Base-by-base conservation (phyloP, 2,113 vertebrate species). In the Ramphastos sulfuratus region DNA sequence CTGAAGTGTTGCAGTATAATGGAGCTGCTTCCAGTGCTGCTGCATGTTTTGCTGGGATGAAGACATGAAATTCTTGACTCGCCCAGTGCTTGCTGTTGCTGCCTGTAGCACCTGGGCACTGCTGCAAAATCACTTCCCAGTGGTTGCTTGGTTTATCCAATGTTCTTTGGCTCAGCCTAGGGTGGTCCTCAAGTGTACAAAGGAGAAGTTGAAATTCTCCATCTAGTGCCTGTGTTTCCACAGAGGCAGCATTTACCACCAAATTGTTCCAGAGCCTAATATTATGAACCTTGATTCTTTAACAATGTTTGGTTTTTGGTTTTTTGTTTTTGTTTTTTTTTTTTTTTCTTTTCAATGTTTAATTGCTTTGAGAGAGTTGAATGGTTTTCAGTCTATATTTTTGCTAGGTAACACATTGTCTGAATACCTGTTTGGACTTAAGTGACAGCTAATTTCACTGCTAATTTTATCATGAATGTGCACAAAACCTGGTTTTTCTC, bases 21-120 rank as follows among this genome's bases (percentile, higher is more conserved):
- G 30, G 66, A 66, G 71, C 61, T 67, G 65, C 77, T 85, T 80
- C 54, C 28, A 73, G 55, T 60, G 23, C 19, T 1, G 4, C 84
- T 83, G 64, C 35, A 1, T 21, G 11, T 48, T 65, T 33, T 70
- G 3, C 64, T 12, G 0, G 1, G 2, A 6, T 4, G 17, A 16
- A 56, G 33, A 27, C 10, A 5, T 1, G 0, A 35, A 3, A 6
- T 71, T 50, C 21, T n/a, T 58, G 60, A 27, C 70, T 91, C 4
- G 1, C 56, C 35, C 33, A 4, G 46, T 23, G 37, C 58, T 59
- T 56, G 31, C 12, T 44, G 50, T 23, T 67, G 21, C 66, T 72
- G 33, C 39, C 50, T 4, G 2, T 7, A 12, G 23, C 0, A 0
- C 37, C 15, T 3, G 16, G 66, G n/a, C 12, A 2, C 50, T 69